phyloP scores from a whole-genome alignment of 2,888 invertebrate genomes.

The Oasisia sp. region DNA sequence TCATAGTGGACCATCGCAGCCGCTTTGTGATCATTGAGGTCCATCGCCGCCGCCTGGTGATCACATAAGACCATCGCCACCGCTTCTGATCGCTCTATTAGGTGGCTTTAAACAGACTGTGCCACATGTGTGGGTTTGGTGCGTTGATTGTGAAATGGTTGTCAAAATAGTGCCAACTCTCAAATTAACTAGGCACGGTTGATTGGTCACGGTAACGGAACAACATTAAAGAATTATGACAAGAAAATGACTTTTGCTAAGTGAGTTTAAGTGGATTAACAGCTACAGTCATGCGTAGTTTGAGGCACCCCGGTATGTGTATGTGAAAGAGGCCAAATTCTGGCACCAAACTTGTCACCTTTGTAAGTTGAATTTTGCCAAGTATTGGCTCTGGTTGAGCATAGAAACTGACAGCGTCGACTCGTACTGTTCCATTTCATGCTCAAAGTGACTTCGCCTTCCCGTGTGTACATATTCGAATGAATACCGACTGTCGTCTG shows the following conservation, averaged over 20 bases:
- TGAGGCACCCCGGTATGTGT: not conserved
- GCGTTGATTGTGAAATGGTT: no score
- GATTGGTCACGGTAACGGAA: not conserved
- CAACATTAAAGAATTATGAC: not conserved
- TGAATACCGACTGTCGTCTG: not conserved
- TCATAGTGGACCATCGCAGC: no score
- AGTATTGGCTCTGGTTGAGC: not conserved
- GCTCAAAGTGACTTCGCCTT: not conserved
- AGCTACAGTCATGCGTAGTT: not conserved
- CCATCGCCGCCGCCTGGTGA: no score
- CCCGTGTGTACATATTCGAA: not conserved
- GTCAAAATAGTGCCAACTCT: not conserved
- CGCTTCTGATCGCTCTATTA: no score
- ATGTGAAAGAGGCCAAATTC: not conserved
- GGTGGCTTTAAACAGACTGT: no score
- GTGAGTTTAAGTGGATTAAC: not conserved
- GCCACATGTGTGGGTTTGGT: no score
- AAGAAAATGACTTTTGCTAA: not conserved
- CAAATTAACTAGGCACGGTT: not conserved
- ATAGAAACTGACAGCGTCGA: not conserved
- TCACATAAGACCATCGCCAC: no score
- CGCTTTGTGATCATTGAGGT: no score
- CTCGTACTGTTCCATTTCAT: not conserved
- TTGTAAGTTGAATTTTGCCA: not conserved
- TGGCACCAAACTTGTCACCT: not conserved